These are phyloP conservation scores for Caenorhabditis sp. DNA, from an alignment of 2,888 invertebrate genomes.

Conservation along the genomic window DNA sequence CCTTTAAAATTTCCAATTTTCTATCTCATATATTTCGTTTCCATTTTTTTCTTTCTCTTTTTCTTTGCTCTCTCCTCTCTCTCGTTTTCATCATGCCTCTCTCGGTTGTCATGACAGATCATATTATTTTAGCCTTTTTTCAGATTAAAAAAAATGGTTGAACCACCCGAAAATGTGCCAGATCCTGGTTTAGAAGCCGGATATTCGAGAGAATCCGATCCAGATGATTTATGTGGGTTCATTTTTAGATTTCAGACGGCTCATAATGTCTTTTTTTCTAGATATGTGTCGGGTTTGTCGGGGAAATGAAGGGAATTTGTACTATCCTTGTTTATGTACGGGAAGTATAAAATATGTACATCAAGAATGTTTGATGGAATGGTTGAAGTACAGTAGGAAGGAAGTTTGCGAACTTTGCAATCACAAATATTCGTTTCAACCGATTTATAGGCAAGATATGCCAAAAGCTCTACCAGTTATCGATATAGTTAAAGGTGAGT, in stretches of 20 bases:
- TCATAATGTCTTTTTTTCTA: too few species aligned
- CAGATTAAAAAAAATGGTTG: not conserved
- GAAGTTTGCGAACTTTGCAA: constrained; percentile 85
- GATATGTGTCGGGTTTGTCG: constrained; percentile 98
- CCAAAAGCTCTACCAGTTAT: constrained; percentile 91
- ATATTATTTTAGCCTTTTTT: not conserved
- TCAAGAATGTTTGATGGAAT: constrained; percentile 88
- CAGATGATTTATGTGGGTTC: constrained; percentile 34
- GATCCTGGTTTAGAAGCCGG: not conserved
- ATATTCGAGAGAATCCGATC: constrained; percentile 6
- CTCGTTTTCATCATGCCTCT: not conserved
- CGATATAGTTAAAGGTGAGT: constrained; percentile 85
- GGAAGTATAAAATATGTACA: constrained; percentile 99
- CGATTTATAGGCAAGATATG: constrained; percentile 99
- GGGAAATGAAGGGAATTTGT: constrained; percentile 93
- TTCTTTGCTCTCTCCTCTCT: not conserved
- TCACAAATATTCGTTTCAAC: constrained; percentile 95
- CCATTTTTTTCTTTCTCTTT: not conserved
- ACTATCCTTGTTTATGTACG: constrained; percentile 97
- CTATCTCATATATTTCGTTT: not conserved
- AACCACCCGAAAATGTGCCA: not conserved
- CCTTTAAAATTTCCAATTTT: not conserved
- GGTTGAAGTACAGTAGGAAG: constrained; percentile 93
- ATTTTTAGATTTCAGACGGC: too few species aligned
- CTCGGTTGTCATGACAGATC: not conserved